Evolutionary conservation across 92 coral and sea anemone genomes (phyloP).

Genomic region (Phenganax stokvisi): DNA sequence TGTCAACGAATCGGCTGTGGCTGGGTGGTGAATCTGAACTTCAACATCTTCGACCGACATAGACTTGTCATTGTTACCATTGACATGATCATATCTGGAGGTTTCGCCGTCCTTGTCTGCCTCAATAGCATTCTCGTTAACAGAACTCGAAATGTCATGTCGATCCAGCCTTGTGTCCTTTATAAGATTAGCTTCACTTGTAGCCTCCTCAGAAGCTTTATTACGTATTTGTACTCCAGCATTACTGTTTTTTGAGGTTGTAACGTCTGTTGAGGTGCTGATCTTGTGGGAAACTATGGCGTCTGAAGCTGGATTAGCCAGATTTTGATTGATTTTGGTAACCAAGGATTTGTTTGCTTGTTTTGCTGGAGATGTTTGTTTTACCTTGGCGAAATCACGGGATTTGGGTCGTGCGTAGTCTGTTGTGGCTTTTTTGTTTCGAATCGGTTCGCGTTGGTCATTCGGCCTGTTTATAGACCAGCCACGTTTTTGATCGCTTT

Average conservation of each 20-base stretch:
- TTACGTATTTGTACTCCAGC: not conserved
- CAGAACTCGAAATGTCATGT: not conserved
- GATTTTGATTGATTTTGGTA: not conserved
- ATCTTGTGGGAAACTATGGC: slow-evolving; percentile 15
- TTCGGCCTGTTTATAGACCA: not conserved
- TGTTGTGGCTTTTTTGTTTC: not conserved
- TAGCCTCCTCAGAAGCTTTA: not conserved
- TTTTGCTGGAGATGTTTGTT: slow-evolving; percentile 1
- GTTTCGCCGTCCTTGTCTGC: not conserved
- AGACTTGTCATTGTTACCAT: not conserved
- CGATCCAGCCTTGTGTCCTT: not conserved
- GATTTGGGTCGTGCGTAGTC: slow-evolving; percentile 5
- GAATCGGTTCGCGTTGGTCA: not conserved
- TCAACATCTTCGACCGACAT: not conserved
- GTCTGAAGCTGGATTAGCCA: slow-evolving; percentile 1
- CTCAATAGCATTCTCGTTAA: not conserved
- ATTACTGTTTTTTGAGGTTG: not conserved
- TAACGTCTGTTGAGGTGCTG: not conserved
- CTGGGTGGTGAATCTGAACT: slow-evolving; percentile 3
- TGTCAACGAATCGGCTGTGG: not conserved
- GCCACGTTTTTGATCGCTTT: slow-evolving; percentile 1
- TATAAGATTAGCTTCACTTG: not conserved
- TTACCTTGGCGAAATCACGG: not conserved
- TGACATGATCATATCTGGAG: not conserved
- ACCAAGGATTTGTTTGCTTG: slow-evolving; percentile 23